Percentiles rank a stretch among this genome's conserved stretches.
Evolutionary conservation across 2,113 vertebrate genomes (phyloP).

Genomic region (Silurus asotus): DNA sequence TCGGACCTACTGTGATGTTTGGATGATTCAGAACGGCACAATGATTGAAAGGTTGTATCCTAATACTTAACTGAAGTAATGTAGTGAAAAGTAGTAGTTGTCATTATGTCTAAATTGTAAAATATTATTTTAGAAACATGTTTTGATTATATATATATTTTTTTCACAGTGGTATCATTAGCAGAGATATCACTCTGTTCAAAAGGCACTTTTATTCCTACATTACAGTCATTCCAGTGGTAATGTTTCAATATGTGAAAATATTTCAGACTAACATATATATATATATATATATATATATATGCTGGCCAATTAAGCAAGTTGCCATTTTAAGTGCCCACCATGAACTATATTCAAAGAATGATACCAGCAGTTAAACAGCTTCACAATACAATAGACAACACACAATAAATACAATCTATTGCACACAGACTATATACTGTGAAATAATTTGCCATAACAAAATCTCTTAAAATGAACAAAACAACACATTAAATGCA

Average conservation of each 20-base stretch:
- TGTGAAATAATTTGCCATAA: not conserved
- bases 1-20: constrained; percentile 96
- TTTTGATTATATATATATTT: constrained; percentile 36
- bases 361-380: constrained; percentile 5
- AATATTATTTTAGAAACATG: not conserved
- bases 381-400: not conserved
- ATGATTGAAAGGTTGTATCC: constrained; percentile 92
- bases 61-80: not conserved
- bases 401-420: not conserved
- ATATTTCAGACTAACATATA: constrained; percentile 28
- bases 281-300: no score
- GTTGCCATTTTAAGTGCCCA: not conserved
- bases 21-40: constrained; percentile 99
- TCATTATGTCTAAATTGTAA: not conserved
- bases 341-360: constrained; percentile 5
- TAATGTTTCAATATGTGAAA: no score
- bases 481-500: not conserved
- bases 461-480: not conserved
- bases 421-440: not conserved
- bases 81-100: not conserved
- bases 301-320: not conserved
- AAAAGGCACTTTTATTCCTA: constrained; percentile 80
- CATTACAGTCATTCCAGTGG: constrained; percentile 77
- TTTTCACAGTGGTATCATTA: constrained; percentile 79
- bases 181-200: constrained; percentile 78